phyloP scores from a whole-genome alignment of 2,888 invertebrate genomes.

The Oxycera nigricornis region DNA sequence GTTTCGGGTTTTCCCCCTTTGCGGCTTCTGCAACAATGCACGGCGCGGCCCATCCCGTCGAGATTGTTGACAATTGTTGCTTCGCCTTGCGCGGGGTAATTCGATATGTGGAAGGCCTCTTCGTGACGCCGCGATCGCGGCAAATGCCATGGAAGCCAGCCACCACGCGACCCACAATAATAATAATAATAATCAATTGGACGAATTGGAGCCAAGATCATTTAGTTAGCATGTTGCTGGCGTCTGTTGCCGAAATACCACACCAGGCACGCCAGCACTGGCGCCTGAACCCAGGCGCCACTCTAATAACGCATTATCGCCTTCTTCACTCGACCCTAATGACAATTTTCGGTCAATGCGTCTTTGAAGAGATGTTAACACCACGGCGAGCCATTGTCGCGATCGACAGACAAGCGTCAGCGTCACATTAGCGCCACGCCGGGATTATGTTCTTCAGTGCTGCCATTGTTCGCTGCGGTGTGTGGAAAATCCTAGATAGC shows the following conservation, averaged over 20 bases:
- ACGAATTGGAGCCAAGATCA: slow-evolving; percentile 30
- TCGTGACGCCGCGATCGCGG: slow-evolving; percentile 1
- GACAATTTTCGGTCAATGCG: slow-evolving; percentile 24
- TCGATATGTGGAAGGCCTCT: slow-evolving; percentile 13
- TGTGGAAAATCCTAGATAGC: no score
- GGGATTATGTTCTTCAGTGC: neutral
- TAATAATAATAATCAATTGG: neutral
- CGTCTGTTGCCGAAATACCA: slow-evolving; percentile 1
- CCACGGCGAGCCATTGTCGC: neutral
- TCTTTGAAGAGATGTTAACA: slow-evolving; percentile 13
- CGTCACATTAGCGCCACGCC: slow-evolving; percentile 10
- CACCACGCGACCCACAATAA: neutral
- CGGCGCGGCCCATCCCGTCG: neutral
- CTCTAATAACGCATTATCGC: slow-evolving; percentile 32
- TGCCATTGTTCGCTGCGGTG: no score
- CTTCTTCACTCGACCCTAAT: neutral
- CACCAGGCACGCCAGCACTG: neutral
- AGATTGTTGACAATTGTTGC: no score
- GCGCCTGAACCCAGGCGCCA: slow-evolving; percentile 15
- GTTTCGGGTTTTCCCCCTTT: neutral
- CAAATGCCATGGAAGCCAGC: slow-evolving; percentile 24
- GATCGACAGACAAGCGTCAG: neutral
- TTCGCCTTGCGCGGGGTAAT: neutral
- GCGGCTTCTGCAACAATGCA: neutral
- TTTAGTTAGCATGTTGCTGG: slow-evolving; percentile 11